Evolutionary conservation across 2,113 vertebrate species (phyloP), one percentile per base, ranked within the genome.

Genomic region (Bucco capensis): DNA sequence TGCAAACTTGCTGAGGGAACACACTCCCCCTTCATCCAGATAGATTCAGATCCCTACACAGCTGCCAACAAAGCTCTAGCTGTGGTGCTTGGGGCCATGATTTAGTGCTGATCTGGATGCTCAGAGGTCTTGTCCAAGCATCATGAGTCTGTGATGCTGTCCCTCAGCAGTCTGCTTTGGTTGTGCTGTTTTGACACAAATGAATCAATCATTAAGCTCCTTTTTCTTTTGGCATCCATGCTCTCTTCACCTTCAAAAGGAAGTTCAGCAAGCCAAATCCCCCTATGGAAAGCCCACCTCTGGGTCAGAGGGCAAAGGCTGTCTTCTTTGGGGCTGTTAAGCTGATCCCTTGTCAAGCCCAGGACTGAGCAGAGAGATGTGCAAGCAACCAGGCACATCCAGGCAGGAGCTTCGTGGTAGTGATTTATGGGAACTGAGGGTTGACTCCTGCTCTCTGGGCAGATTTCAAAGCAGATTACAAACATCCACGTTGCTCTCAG

Each of bases 401-500:
- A 78, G 76, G 72, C 69, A 95, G 78, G 92, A 86, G 57, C 69
- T 47, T 58, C 61, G 37, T 95, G 93, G 90, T 90, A 78, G 79
- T 94, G 80, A 94, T 95, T 93, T 86, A 93, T 95, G 72, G 86
- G 73, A 76, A 88, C 94, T 75, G 49, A 83, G 61, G 69, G 83
- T 75, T 83, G 69, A 69, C 44, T 79, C 57, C 94, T 92, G 57
- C 35, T 67, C 81, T 77, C 86, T 71, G 80, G 61, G 61, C 28
- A 75, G 49, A 64, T 94, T 95, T 93, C 80, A 94, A 90, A 93
- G 94, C 80, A 93, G 95, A 92, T 86, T 92, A 46, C 53, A 90
- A 84, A 75, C 73, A 50, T 76, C 19, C 33, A 61, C 88, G 74
- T 78, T 83, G 53, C 75, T 83, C 75, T 83, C 80, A 81, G 10